Base-by-base conservation (phyloP, 2,888 invertebrate genomes). In the Drosophila tanythrix region DNA sequence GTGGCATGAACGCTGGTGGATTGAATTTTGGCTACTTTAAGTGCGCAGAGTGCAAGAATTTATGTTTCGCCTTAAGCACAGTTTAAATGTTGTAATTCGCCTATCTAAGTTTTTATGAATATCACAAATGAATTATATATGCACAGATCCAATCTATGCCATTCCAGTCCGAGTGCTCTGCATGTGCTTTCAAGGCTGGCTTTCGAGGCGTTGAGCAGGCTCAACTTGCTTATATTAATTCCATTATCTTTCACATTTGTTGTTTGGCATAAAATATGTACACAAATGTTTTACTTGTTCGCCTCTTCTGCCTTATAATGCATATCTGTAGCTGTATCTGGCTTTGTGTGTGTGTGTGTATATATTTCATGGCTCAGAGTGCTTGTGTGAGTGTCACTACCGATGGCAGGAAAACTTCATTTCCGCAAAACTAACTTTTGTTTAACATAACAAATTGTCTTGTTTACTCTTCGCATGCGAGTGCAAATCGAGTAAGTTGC, bases 401-500 rank as follows among this genome's bases (percentile, higher is more conserved):
- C 80, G 78, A 71, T 72, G 78, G 76, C 75, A 82, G 86, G 83
- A 86, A 86, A 89, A 88, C 86, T 88, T 89, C 81, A 89, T 86
- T 89, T 86, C 88, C 88, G 88, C 88, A 89, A 80, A 89, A 85
- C 90, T 83, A 89, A 86, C 88, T 86, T 89, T 86, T 85, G 90
- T 76, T 86, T 83, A 89, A 88, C 90, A 89, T 85, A 89, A 89
- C 86, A 88, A 86, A 86, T 86, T 89, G 90, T 88, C 81, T 89
- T 89, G 90, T 86, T 86, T 86, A 88, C 88, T 88, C 78, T 87
- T 76, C 61, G 78, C 63, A 81, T 86, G 71, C 59, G 67, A 79
- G 83, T 74, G 70, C 64, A 76, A 82, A 80, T 79, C 68, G 67
- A 53, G 67, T 40, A 68, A 58, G 53, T 62, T 76, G 56, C 38